Conservation (phyloP, 2,113 vertebrate species). For the Lichenostomus cassidix region DNA sequence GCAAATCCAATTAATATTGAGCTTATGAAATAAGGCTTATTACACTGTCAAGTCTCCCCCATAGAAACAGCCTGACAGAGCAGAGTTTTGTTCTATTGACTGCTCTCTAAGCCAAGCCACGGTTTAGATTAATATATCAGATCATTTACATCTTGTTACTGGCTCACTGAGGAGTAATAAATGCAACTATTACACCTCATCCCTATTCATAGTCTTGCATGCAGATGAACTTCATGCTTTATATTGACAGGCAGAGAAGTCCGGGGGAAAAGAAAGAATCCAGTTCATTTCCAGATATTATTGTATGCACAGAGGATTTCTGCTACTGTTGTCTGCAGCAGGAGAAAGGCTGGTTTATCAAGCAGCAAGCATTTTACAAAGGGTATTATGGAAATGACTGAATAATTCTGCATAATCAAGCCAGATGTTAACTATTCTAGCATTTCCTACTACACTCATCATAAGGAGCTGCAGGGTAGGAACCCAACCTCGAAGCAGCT, state of each 20-base stretch:
- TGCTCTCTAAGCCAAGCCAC: not conserved
- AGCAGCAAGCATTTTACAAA: conserved; percentile 41
- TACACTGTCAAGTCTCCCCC: not conserved
- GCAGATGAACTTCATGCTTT: not conserved
- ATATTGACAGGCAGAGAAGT: not conserved
- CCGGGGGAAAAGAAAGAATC: not conserved
- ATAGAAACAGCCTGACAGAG: not conserved
- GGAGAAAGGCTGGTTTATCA: not conserved
- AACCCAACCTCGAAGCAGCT: conserved; percentile 4
- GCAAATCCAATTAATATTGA: conserved; percentile 38
- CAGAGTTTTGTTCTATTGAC: not conserved
- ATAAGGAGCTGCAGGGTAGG: conserved; percentile 24
- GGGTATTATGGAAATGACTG: conserved; percentile 47
- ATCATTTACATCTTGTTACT: conserved; percentile 38
- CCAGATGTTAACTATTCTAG: conserved; percentile 35
- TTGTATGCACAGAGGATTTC: not conserved
- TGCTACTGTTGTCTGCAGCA: not conserved
- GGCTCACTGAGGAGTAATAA: conserved; percentile 38
- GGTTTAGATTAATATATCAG: not conserved
- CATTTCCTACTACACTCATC: conserved; percentile 12
- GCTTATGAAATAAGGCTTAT: conserved; percentile 28
- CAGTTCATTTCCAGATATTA: not conserved
- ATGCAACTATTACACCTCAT: conserved; percentile 10
- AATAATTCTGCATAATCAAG: conserved; percentile 61
- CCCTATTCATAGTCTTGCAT: not conserved